Evolutionary conservation across 2,797 vertebrate species (phyloP).

Genomic region (Melanogrammus aeglefinus): DNA sequence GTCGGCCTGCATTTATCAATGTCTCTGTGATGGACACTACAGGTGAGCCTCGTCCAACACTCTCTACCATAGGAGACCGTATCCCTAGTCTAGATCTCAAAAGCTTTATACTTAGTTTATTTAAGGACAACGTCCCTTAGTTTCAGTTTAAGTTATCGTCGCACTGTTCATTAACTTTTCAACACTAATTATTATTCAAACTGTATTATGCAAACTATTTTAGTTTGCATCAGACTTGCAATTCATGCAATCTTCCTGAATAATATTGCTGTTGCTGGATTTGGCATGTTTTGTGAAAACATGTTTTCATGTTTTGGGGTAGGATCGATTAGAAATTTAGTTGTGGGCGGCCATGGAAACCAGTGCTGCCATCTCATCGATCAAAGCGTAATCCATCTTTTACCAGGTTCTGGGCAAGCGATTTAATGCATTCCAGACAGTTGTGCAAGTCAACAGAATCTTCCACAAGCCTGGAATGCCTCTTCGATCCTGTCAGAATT

Average conservation of each 20-base stretch:
- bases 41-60: constrained; percentile 72
- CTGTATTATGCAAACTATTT: too few species aligned
- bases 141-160: neutral
- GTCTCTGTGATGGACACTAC: constrained; percentile 91
- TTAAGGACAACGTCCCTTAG: too few species aligned
- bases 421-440: neutral
- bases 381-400: neutral
- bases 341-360: neutral
- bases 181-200: neutral
- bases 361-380: neutral
- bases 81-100: neutral
- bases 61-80: neutral
- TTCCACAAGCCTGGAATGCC: neutral
- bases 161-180: neutral
- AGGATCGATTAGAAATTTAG: neutral
- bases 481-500: neutral
- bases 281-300: neutral
- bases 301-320: neutral
- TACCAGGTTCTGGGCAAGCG: neutral
- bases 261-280: neutral
- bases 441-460: neutral
- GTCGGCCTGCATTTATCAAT: constrained; percentile 97
- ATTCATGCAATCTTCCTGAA: neutral
- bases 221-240: neutral
- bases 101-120: neutral